Base-by-base conservation (phyloP, 2,113 vertebrate genomes). In the Anser cygnoides region DNA sequence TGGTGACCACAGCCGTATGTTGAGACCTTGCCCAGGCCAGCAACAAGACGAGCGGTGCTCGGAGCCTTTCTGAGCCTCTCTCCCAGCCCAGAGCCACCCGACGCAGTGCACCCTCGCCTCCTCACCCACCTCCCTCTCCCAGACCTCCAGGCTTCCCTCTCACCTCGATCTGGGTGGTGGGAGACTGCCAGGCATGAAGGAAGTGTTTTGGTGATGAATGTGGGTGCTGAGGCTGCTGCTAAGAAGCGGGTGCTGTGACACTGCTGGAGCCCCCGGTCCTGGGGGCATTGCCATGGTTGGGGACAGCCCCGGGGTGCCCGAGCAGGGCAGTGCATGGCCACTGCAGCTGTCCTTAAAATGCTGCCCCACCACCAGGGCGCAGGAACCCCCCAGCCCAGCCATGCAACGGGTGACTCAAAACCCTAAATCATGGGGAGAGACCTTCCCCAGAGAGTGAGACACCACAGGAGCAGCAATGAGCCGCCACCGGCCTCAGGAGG, bases 21-120 rank as follows among this genome's bases (percentile, higher is more conserved):
- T 52, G 71, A 9, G 13, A 62, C 67, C 44, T 94, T 85, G 54
- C 79, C 19, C 44, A 44, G 85, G 10, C 71, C 88, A 80, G 63
- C 79, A 71, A 16, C 20, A 6, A 62, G 41, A 23, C 49, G 29
- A 29, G 6, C 37, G 33, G 61, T 58, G 92, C 91, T 61, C 66
- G 61, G 89, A 66, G 43, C 87, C 0, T 1, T 62, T 39, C 74
- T 87, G 89, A 95, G 75, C 0, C 1, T 58, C 20, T 84, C 39
- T 95, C 91, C 37, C 89, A 90, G 41, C 49, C 75, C 75, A 68
- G 43, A 83, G 75, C 88, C 88, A 33, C 81, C 79, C 85, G n/a
- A 23, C 49, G 29, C 90, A 81, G 85, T 52, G 91, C 85, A 4
- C 44, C 28, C 43, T 8, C 86, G 19, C 9, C 73, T 91, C 44